A percentile compares a stretch with the other conserved stretches of the same genome.
These are phyloP conservation scores for Ericerus pela DNA, from an alignment of 1,140 invertebrate genomes.

Conservation along the genomic window DNA sequence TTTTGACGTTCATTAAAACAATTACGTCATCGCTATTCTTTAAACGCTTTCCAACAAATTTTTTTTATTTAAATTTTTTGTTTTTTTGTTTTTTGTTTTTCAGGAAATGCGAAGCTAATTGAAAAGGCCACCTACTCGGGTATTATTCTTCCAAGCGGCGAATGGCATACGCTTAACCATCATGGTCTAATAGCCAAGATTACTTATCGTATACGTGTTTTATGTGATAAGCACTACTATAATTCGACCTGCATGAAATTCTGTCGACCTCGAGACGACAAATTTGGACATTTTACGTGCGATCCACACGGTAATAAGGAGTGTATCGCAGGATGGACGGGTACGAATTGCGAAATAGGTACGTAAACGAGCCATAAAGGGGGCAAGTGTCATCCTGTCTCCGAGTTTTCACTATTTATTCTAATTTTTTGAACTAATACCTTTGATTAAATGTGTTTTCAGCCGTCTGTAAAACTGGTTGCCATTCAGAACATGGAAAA, in stretches of 20 bases:
- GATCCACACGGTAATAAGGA: slow-evolving; percentile 73
- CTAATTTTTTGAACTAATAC: not conserved
- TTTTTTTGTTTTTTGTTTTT: slow-evolving; percentile 20
- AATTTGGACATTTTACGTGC: slow-evolving; percentile 88
- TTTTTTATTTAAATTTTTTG: too few relatives aligned
- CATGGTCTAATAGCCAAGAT: slow-evolving; percentile 55
- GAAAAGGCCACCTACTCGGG: slow-evolving; percentile 79
- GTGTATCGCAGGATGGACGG: slow-evolving; percentile 85
- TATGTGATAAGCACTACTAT: slow-evolving; percentile 84
- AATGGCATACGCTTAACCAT: slow-evolving; percentile 80
- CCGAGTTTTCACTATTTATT: not conserved
- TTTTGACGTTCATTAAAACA: too few relatives aligned
- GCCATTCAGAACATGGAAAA: slow-evolving; percentile 72
- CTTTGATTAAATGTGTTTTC: slow-evolving; percentile 31
- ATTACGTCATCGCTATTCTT: too few relatives aligned
- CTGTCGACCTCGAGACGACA: slow-evolving; percentile 78
- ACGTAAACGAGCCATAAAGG: slow-evolving; percentile 28
- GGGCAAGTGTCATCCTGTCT: not conserved
- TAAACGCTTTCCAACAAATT: too few relatives aligned
- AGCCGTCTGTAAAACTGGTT: slow-evolving; percentile 81
- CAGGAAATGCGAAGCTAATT: slow-evolving; percentile 42
- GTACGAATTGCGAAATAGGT: slow-evolving; percentile 81
- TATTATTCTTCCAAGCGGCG: slow-evolving; percentile 69
- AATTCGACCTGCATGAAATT: slow-evolving; percentile 86
- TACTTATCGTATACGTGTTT: slow-evolving; percentile 75